A percentile compares a stretch with the other conserved stretches of the same genome.
These are phyloP conservation scores for Koerneria pararmatus DNA, from an alignment of 2,888 invertebrate species.

Conservation along the genomic window DNA sequence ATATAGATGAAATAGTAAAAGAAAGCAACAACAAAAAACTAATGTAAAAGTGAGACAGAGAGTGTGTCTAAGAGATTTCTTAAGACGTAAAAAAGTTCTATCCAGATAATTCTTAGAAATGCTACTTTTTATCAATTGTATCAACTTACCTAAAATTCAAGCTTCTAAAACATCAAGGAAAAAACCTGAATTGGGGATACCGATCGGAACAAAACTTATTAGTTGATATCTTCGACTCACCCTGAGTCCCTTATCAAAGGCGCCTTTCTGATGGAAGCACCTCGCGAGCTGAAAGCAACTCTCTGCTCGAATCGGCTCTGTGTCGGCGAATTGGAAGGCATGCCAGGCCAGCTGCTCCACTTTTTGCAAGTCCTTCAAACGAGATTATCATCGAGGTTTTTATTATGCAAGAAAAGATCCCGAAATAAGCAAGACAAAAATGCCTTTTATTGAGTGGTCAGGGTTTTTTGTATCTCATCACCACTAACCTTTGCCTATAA, in stretches of 20 bases:
- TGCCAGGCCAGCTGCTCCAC: constrained; percentile 92
- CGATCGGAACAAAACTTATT: background rate
- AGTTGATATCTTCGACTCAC: constrained; percentile 26
- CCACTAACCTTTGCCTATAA: background rate
- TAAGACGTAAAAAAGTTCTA: no score
- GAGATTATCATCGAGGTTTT: background rate
- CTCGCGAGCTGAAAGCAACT: constrained; percentile 91
- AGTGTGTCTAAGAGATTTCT: no score
- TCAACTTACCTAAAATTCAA: no score
- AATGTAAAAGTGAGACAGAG: no score
- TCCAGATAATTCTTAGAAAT: no score
- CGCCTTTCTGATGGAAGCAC: constrained; percentile 87
- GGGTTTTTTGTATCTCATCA: no score
- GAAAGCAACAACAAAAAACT: no score
- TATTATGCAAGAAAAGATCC: constrained; percentile 6
- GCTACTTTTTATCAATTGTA: no score
- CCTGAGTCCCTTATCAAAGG: constrained; percentile 88
- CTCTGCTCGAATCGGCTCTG: constrained; percentile 96
- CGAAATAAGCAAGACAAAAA: background rate
- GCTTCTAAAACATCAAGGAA: no score
- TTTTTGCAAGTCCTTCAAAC: constrained; percentile 81
- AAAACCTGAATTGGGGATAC: background rate
- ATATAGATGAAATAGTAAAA: no score
- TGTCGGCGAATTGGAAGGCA: constrained; percentile 96
- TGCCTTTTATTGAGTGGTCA: no score